Conservation (phyloP, 2,888 invertebrate species). For the Lissonota sp. region DNA sequence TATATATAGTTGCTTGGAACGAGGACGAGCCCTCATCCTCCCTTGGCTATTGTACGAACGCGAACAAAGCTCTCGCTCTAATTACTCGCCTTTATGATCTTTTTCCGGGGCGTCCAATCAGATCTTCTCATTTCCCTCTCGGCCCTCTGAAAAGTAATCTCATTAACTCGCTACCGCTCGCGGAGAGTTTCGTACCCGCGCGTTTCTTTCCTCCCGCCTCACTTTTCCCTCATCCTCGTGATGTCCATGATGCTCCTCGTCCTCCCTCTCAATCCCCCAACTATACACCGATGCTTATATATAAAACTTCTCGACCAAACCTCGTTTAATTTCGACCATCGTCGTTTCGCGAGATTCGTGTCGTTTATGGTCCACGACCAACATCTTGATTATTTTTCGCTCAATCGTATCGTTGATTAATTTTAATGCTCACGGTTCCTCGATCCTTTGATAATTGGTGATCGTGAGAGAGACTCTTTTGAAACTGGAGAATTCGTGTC, state of each 20-base stretch:
- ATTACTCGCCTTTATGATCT: constrained; percentile 81
- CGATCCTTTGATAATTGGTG: too few species aligned
- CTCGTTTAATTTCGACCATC: background rate
- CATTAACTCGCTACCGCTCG: constrained; percentile 75
- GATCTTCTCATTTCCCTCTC: constrained; percentile 78
- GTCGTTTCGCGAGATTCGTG: background rate
- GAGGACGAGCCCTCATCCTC: constrained; percentile 37
- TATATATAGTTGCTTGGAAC: constrained; percentile 37
- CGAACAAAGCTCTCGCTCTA: constrained; percentile 78
- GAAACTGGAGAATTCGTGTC: background rate
- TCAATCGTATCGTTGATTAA: background rate
- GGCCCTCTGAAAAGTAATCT: constrained; percentile 76
- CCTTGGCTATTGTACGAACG: constrained; percentile 66
- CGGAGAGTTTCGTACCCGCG: constrained; percentile 49
- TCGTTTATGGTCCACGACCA: background rate
- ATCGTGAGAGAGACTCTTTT: too few species aligned
- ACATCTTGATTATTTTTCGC: background rate
- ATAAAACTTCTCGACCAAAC: constrained; percentile 1
- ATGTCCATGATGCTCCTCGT: constrained; percentile 56
- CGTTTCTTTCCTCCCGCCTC: constrained; percentile 55
- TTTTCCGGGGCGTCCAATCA: constrained; percentile 79
- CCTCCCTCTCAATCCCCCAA: constrained; percentile 19
- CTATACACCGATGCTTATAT: constrained; percentile 51
- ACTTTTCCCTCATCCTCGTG: constrained; percentile 54
- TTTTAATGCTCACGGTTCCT: background rate